Evolutionary conservation across 2,797 vertebrate species (phyloP).

Genomic region (Xenops minutus): DNA sequence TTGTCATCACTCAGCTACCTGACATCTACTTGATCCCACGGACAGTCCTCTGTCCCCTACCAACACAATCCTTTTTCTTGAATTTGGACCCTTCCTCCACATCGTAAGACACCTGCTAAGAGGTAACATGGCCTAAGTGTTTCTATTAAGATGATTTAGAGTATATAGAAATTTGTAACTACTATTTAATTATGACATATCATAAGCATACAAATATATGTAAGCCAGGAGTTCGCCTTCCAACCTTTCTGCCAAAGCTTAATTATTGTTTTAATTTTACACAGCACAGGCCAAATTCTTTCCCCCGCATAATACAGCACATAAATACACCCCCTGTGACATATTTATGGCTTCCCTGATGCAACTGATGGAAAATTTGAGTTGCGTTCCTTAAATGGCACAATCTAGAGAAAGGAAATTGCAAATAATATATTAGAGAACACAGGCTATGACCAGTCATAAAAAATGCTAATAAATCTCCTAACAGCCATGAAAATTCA

Average conservation of each 20-base stretch:
- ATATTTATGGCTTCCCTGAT: conserved; percentile 46
- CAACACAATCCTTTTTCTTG: background rate
- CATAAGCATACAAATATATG: background rate
- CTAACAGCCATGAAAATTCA: conserved; percentile 21
- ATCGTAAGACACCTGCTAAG: background rate
- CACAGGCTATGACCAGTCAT: conserved; percentile 25
- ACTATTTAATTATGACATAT: background rate
- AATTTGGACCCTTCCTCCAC: background rate
- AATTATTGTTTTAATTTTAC: conserved; percentile 58
- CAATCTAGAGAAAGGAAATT: conserved; percentile 51
- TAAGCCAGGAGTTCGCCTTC: background rate
- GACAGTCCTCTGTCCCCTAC: background rate
- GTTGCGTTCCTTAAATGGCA: conserved; percentile 20
- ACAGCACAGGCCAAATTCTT: background rate
- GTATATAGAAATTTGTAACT: background rate
- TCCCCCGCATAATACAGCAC: background rate
- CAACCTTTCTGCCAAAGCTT: conserved; percentile 1
- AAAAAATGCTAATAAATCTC: conserved; percentile 55
- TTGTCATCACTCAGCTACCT: background rate
- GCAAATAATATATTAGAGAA: conserved; percentile 58
- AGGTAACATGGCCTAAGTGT: background rate
- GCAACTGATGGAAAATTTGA: conserved; percentile 50
- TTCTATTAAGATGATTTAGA: background rate
- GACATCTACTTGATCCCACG: fast-evolving
- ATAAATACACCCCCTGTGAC: conserved; percentile 27